Base-by-base conservation (phyloP, 2,797 vertebrate genomes). In the Pangasius mekongensis region DNA sequence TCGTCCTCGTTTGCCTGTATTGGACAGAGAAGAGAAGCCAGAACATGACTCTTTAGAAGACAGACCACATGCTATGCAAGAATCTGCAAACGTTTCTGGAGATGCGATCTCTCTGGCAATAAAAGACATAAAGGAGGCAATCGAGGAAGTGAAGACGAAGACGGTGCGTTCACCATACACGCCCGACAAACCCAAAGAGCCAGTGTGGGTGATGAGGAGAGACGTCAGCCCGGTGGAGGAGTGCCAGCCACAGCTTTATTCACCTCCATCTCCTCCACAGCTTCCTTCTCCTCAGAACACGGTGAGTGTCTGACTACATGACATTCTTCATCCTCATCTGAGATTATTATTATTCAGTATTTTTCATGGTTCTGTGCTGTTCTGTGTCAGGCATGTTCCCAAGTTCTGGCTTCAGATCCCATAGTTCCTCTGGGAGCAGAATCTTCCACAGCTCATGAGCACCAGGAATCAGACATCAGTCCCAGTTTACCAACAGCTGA, bases 121-220 rank as follows among this genome's bases (percentile, higher is more conserved):
- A 90, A 98, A 97, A 91, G 97, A 99, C 95, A 99, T 99, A 92
- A 98, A 96, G 90, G 98, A 99, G 88, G 98, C 98, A 33, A 99
- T 99, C 16, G 98, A 99, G 93, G 98, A 99, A 93, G 98, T 99
- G 92, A 99, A 99, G 95, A 99, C 97, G 0, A 98, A 97, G 94
- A 96, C 97, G 11, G 94, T 99, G 66, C 97, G 97, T 89, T 99
- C 98, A n/a, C 98, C 98, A 10, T 99, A 99, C 89, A 99, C 97
- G 0, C 97, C 98, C 0, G 98, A 99, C 92, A 97, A 97, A 85
- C 97, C 97, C 9, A 96, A 97, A 94, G 98, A 98, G 91, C 98
- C 98, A 0, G 97, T 99, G 78, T 99, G 98, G 98, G 98, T 99
- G 90, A 99, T 98, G 98, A 97, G 98, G 66, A 97, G 97, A 92